Base-by-base conservation (phyloP, 2,888 invertebrate species). In the Argyra leucocephala region DNA sequence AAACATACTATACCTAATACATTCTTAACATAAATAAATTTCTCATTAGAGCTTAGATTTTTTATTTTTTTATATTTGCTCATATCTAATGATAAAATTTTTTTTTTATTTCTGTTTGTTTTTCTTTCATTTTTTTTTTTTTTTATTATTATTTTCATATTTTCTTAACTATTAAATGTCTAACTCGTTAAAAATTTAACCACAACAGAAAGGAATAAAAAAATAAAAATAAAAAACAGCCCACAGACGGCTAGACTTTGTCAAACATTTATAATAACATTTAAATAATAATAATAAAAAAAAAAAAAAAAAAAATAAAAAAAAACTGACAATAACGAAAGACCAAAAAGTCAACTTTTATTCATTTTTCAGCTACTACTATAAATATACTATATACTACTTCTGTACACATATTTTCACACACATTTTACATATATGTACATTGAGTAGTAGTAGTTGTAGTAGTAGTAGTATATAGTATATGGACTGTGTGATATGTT, bases 161-260 rank as follows among this genome's bases (percentile, higher is more conserved):
- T 22, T 57, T 62, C 15, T 37, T 57, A 61, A 62, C 24, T 64
- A 64, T 64, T 7, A 60, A 64, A 61, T 18, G 48, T 48, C 15
- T 48, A 12, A 48, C 48, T 48, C n/a, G 48, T 18, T 48, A 48
- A 65, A 67, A 67, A 62, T 67, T 65, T 66, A n/a, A n/a, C n/a
- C n/a, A n/a, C n/a, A 63, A 22, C 21, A 60, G 10, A 7, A 23
- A 60, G 22, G 22, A 60, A 22, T 15, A 60, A 24, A 60, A 60
- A 48, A 48, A 48, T 48, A 48, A 12, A 48, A 10, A 37, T 10
- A 9, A 37, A 15, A 48, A 18, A 48, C 5, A 48, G 48, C 48
- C 48, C 48, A 48, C 48, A 48, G 48, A 48, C 48, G 48, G 48
- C 48, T 48, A 48, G 48, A 48, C 48, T 48, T 48, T 48, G 48